These are phyloP conservation scores for Cinara cedri DNA, from an alignment of 2,888 invertebrate species.

Conservation along the genomic window DNA sequence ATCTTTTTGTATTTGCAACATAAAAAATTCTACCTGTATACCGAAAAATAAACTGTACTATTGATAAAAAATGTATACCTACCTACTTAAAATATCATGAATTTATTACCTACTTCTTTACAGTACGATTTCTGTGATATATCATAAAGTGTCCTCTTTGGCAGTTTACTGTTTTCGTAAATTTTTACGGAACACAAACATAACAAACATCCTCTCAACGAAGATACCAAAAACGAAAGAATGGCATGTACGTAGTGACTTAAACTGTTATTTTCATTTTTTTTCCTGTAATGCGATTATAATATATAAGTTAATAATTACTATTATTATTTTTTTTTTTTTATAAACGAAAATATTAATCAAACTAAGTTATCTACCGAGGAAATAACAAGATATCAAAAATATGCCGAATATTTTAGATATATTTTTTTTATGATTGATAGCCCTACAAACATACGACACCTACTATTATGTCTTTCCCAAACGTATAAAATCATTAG, in stretches of 20 bases:
- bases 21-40: slow-evolving; percentile 58
- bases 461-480: no score
- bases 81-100: no score
- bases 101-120: slow-evolving; percentile 50
- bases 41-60: not conserved
- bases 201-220: slow-evolving; percentile 51
- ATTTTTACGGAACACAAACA: slow-evolving; percentile 55
- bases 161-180: slow-evolving; percentile 57
- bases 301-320: not conserved
- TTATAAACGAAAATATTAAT: not conserved
- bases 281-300: slow-evolving; percentile 19
- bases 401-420: no score
- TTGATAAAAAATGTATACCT: not conserved
- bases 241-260: slow-evolving; percentile 51
- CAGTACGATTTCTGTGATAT: slow-evolving; percentile 56
- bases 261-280: slow-evolving; percentile 9
- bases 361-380: no score
- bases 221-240: slow-evolving; percentile 55
- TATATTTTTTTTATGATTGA: no score
- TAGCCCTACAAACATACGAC: no score
- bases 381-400: no score
- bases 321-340: no score
- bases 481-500: no score
- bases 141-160: slow-evolving; percentile 49
- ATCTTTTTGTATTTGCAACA: slow-evolving; percentile 56